phyloP scores from a whole-genome alignment of 2,797 vertebrate genomes.

The Rhincodon typus region DNA sequence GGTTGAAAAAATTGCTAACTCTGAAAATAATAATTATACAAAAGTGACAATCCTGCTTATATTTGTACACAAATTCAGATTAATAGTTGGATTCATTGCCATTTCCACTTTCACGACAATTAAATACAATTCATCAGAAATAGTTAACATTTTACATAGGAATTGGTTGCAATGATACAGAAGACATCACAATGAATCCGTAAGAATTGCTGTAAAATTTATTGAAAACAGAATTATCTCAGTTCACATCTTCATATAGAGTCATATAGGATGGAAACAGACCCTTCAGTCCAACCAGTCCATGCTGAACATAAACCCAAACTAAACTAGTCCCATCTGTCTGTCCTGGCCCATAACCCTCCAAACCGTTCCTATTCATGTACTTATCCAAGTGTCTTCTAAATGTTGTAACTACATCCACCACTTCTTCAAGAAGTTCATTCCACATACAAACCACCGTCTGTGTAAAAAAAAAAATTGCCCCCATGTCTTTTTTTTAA shows the following conservation, averaged over 20 bases:
- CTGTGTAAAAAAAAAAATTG: too few species aligned
- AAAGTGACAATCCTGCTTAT: background rate
- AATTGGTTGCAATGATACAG: background rate
- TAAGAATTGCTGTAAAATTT: background rate
- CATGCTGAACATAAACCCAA: too few species aligned
- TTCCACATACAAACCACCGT: too few species aligned
- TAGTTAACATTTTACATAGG: background rate
- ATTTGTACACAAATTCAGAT: background rate
- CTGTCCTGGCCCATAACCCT: too few species aligned
- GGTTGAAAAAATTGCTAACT: conserved; percentile 48
- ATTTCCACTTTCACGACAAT: background rate
- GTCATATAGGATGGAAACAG: too few species aligned
- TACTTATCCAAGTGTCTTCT: too few species aligned
- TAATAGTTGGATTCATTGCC: background rate
- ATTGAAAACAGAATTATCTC: background rate
- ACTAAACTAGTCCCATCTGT: too few species aligned
- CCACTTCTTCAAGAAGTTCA: too few species aligned
- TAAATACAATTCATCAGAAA: background rate
- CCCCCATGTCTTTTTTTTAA: too few species aligned
- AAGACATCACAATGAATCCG: background rate
- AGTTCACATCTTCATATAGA: background rate
- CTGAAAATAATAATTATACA: background rate
- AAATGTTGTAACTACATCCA: too few species aligned
- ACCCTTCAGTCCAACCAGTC: too few species aligned
- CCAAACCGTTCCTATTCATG: too few species aligned